These are phyloP conservation scores for Amazona vittata DNA, from an alignment of 2,113 vertebrate genomes.

Conservation along the genomic window DNA sequence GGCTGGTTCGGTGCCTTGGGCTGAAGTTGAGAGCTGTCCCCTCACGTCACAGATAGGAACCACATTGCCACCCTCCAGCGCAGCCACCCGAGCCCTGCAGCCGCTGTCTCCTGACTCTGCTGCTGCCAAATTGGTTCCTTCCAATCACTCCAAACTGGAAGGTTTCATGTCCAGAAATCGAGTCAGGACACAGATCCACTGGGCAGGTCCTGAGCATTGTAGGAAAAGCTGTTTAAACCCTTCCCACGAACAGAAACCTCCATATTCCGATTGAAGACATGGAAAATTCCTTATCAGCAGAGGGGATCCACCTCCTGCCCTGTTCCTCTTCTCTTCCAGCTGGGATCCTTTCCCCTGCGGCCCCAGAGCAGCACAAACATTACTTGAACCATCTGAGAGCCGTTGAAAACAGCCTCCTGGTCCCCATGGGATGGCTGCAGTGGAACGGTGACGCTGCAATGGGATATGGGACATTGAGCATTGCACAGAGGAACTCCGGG, in stretches of 20 bases:
- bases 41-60: rapidly evolving
- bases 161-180: neutral
- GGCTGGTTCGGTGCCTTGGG: rapidly evolving
- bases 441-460: neutral
- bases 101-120: neutral
- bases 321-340: neutral
- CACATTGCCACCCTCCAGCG: neutral
- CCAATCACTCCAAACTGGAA: neutral
- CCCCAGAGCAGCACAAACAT: neutral
- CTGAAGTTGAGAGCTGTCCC: neutral
- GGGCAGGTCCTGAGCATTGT: neutral
- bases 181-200: neutral
- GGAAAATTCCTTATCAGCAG: slow-evolving; percentile 6
- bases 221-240: neutral
- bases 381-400: rapidly evolving
- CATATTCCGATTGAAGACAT: neutral
- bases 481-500: neutral
- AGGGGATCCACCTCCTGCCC: neutral
- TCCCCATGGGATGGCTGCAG: neutral
- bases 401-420: neutral
- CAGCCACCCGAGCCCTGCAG: neutral
- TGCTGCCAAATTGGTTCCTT: neutral
- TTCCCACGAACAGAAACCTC: neutral
- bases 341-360: neutral
- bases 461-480: neutral